Conservation (phyloP, 2,113 vertebrate species). For the Gobiocypris rarus region DNA sequence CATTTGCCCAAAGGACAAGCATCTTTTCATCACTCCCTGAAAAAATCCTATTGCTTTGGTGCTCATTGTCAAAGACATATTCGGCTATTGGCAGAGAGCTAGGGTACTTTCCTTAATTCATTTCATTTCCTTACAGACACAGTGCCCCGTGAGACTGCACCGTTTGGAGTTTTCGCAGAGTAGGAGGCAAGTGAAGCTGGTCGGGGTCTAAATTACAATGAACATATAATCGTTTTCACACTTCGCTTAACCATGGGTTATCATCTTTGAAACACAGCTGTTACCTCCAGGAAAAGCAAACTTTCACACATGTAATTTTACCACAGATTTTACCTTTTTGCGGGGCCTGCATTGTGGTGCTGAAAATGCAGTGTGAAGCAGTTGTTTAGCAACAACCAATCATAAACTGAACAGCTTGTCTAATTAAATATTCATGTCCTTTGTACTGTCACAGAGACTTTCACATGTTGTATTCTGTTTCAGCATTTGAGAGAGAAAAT, state of each 20-base stretch:
- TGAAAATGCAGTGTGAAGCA: neutral
- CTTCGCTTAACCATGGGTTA: neutral
- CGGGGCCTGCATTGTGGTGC: neutral
- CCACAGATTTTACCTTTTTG: neutral
- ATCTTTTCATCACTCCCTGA: neutral
- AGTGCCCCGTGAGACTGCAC: constrained; percentile 2
- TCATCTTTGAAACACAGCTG: neutral
- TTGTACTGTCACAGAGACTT: neutral
- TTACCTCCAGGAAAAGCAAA: neutral
- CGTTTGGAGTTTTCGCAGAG: neutral
- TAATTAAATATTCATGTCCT: neutral
- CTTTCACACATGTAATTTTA: neutral
- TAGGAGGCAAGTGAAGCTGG: neutral
- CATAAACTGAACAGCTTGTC: constrained; percentile 9
- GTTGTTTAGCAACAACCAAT: constrained; percentile 18
- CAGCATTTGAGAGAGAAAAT: neutral
- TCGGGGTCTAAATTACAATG: neutral
- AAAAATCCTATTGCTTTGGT: constrained; percentile 17
- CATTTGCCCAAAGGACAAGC: constrained; percentile 1
- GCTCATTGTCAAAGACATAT: constrained; percentile 22
- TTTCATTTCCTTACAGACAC: constrained; percentile 9
- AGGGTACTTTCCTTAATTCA: constrained; percentile 15
- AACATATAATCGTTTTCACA: neutral
- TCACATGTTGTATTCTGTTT: neutral
- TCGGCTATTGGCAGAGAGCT: neutral